Conservation (phyloP, 2,113 vertebrate species). For the Poeciliopsis retropinna region DNA sequence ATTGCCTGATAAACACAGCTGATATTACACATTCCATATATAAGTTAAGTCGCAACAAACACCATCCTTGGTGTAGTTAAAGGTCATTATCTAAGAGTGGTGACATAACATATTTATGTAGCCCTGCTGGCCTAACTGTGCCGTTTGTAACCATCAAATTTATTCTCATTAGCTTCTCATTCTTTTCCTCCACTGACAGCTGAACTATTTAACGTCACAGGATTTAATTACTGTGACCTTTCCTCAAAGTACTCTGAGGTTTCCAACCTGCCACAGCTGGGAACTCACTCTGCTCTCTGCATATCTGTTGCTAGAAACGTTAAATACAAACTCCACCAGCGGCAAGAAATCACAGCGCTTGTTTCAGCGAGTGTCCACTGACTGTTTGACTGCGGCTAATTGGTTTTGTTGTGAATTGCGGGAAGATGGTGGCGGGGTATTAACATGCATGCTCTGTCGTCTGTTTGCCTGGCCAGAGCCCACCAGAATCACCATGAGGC, state of each 20-base stretch:
- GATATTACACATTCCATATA: conserved; percentile 16
- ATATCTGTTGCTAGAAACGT: conserved; percentile 37
- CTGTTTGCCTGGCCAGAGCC: conserved; percentile 84
- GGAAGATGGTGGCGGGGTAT: conserved; percentile 24
- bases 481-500: conserved; percentile 89
- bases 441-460: conserved; percentile 57
- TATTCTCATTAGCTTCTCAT: conserved; percentile 66
- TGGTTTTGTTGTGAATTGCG: conserved; percentile 20
- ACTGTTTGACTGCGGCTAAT: conserved; percentile 14
- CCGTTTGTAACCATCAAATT: conserved; percentile 44
- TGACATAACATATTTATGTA: conserved; percentile 33
- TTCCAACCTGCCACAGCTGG: conserved; percentile 40
- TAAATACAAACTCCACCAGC: conserved; percentile 40
- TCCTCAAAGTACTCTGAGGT: conserved; percentile 46
- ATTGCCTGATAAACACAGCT: conserved; percentile 17
- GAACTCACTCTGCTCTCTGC: conserved; percentile 45
- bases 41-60: conserved; percentile 31
- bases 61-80: conserved; percentile 51
- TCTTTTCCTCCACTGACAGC: conserved; percentile 54
- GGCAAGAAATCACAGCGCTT: conserved; percentile 41
- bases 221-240: conserved; percentile 80
- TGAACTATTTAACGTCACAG: conserved; percentile 68
- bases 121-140: conserved; percentile 21
- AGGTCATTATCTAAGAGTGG: conserved; percentile 54
- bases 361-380: conserved; percentile 28